Evolutionary conservation across 2,113 vertebrate genomes (phyloP).

Genomic region (Psilopsiagon aymara): DNA sequence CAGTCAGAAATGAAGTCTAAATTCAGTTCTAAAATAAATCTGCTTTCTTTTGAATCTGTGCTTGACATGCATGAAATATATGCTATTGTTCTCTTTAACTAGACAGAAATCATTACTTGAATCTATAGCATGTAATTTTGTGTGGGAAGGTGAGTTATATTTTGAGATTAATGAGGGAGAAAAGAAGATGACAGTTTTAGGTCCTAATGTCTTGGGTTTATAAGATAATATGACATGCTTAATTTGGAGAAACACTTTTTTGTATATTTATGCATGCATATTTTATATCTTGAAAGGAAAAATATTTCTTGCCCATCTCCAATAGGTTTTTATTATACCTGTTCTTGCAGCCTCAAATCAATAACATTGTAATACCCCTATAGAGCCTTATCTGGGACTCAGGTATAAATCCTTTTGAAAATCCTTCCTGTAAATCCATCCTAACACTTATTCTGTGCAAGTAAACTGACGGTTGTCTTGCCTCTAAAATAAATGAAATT

Average conservation of each 20-base stretch:
- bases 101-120: slow-evolving; percentile 50
- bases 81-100: slow-evolving; percentile 30
- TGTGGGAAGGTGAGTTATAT: slow-evolving; percentile 12
- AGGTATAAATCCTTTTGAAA: not conserved
- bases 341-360: not conserved
- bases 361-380: fast-evolving
- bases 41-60: not conserved
- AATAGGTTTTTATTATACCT: not conserved
- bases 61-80: slow-evolving; percentile 12
- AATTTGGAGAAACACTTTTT: slow-evolving; percentile 32
- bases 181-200: slow-evolving; percentile 44
- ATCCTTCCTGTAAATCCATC: not conserved
- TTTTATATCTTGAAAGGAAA: slow-evolving; percentile 22
- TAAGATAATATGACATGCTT: slow-evolving; percentile 25
- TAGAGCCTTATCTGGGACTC: not conserved
- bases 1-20: not conserved
- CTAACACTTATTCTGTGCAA: not conserved
- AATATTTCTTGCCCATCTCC: not conserved
- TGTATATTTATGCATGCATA: not conserved
- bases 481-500: not conserved
- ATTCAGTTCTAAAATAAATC: not conserved
- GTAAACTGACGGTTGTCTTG: not conserved
- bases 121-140: slow-evolving; percentile 34
- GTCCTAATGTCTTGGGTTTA: slow-evolving; percentile 2
- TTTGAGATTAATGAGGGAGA: slow-evolving; percentile 45